Evolutionary conservation across 2,888 invertebrate species (phyloP).

Genomic region (Ptychoptera albimana): DNA sequence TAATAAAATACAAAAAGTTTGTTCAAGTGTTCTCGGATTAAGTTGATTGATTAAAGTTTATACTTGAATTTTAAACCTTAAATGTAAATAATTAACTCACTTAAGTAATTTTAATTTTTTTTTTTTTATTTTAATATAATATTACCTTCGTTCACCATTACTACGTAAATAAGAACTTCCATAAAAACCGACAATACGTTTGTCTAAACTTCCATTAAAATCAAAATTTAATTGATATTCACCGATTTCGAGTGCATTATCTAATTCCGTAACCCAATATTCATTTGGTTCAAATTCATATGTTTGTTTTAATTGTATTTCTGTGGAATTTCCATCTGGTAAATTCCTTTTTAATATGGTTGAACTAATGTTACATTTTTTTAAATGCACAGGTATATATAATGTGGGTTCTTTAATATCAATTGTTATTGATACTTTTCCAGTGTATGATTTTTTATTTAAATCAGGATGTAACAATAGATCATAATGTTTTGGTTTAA

Average conservation of each 20-base stretch:
- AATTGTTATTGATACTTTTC: slow-evolving; percentile 37
- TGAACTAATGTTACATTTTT: slow-evolving; percentile 32
- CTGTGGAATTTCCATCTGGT: slow-evolving; percentile 15
- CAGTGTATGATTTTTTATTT: slow-evolving; percentile 38
- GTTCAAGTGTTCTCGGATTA: too few relatives aligned
- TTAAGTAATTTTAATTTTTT: too few relatives aligned
- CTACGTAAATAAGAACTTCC: slow-evolving; percentile 41
- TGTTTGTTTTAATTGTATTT: slow-evolving; percentile 15
- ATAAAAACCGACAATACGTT: slow-evolving; percentile 61
- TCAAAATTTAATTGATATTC: slow-evolving; percentile 39
- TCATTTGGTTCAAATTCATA: slow-evolving; percentile 23
- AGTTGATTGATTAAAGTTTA: too few relatives aligned
- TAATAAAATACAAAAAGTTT: too few relatives aligned
- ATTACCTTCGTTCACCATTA: slow-evolving; percentile 22
- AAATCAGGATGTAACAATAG: slow-evolving; percentile 47
- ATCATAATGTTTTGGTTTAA: slow-evolving; percentile 45
- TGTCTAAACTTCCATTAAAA: slow-evolving; percentile 49
- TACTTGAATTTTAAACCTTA: too few relatives aligned
- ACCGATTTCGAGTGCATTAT: slow-evolving; percentile 21
- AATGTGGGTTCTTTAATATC: slow-evolving; percentile 29
- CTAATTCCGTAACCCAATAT: slow-evolving; percentile 29
- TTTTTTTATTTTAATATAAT: neutral
- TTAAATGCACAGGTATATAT: slow-evolving; percentile 34
- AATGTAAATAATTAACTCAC: too few relatives aligned
- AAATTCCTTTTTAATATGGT: slow-evolving; percentile 24